phyloP scores from a whole-genome alignment of 2,113 vertebrate species.

The Lepus americanus region DNA sequence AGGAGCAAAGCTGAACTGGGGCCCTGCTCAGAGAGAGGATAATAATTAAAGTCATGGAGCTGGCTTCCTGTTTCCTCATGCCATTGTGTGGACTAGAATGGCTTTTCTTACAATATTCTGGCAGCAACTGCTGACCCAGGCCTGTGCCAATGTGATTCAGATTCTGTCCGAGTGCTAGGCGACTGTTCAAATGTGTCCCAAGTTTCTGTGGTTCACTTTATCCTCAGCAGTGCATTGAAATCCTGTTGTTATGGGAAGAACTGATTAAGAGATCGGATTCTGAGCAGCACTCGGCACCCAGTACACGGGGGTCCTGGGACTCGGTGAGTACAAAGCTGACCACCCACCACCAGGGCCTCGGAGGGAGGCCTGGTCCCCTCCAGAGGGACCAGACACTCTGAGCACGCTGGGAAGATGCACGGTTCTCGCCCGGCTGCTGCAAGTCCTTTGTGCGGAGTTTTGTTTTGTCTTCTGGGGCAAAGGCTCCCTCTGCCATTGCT shows the following conservation, averaged over 20 bases:
- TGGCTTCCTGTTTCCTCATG: slow-evolving; percentile 64
- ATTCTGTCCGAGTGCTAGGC: slow-evolving; percentile 64
- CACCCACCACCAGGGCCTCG: neutral
- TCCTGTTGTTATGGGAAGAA: slow-evolving; percentile 37
- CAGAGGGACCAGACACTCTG: neutral
- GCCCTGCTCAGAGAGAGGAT: neutral
- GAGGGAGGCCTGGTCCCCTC: neutral
- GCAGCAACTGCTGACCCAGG: slow-evolving; percentile 52
- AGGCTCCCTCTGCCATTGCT: slow-evolving; percentile 49
- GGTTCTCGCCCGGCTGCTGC: neutral
- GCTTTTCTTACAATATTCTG: slow-evolving; percentile 79
- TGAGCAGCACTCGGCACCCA: slow-evolving; percentile 6
- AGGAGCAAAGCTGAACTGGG: neutral
- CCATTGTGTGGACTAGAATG: slow-evolving; percentile 64
- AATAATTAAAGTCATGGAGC: slow-evolving; percentile 35
- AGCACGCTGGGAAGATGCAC: neutral
- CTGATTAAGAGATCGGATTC: slow-evolving; percentile 72
- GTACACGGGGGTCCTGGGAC: neutral
- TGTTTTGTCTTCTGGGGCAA: slow-evolving; percentile 53
- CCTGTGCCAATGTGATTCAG: slow-evolving; percentile 76
- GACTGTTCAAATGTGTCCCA: slow-evolving; percentile 65
- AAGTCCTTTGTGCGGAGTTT: slow-evolving; percentile 35
- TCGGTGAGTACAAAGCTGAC: slow-evolving; percentile 33
- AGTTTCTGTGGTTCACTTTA: slow-evolving; percentile 67
- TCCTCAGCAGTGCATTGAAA: slow-evolving; percentile 60